phyloP scores from a whole-genome alignment of 2,113 vertebrate species.

The Chionodraco myersi region DNA sequence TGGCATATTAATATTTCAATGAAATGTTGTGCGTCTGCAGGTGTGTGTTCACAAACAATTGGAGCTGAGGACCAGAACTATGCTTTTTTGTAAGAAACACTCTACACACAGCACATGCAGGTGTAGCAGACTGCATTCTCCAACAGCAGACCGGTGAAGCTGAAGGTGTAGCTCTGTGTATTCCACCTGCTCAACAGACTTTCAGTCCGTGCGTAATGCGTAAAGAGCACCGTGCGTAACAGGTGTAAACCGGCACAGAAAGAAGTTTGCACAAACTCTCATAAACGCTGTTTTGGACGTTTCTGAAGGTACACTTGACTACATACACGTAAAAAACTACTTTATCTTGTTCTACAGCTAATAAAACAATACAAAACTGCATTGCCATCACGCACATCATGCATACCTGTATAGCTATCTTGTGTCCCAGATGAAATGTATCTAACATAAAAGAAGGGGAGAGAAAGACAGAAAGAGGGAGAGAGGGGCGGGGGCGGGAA shows the following conservation, averaged over 20 bases:
- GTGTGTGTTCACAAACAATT: conserved; percentile 45
- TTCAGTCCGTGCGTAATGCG: conserved; percentile 49
- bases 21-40: conserved; percentile 40
- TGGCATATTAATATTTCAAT: conserved; percentile 66
- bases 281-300: background rate
- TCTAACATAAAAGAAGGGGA: conserved; percentile 47
- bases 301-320: background rate
- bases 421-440: conserved; percentile 49
- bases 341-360: background rate
- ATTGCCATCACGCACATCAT: conserved; percentile 23
- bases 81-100: conserved; percentile 37
- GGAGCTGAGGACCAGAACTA: conserved; percentile 46
- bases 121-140: background rate
- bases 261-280: conserved; percentile 32
- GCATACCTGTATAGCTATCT: conserved; percentile 12
- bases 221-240: conserved; percentile 59
- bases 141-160: conserved; percentile 1
- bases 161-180: conserved; percentile 5
- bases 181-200: conserved; percentile 25
- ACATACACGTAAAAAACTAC: background rate
- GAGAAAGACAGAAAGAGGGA: conserved; percentile 10
- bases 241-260: conserved; percentile 42
- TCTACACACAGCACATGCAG: background rate
- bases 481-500: conserved; percentile 63
- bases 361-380: background rate